phyloP scores from a whole-genome alignment of 1,140 invertebrate genomes.

The Odontomachus brunneus region DNA sequence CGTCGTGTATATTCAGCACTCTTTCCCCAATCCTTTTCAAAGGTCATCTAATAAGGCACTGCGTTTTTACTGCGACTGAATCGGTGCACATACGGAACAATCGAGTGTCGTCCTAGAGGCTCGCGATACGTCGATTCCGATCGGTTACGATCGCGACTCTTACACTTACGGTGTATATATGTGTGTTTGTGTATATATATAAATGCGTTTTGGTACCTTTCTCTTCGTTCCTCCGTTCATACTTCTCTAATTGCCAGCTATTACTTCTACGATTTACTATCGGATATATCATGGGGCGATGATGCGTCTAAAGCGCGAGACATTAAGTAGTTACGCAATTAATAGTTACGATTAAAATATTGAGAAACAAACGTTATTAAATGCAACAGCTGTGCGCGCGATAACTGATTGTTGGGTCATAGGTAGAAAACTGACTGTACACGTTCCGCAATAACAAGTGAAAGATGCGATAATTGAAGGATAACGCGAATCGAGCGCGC shows the following conservation, averaged over 20 bases:
- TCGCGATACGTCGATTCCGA: conserved; percentile 61
- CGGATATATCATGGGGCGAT: conserved; percentile 40
- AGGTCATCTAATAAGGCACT: conserved; percentile 80
- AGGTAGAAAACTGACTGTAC: conserved; percentile 12
- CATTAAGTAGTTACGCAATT: conserved; percentile 62
- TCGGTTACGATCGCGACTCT: conserved; percentile 41
- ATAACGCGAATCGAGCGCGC: not conserved
- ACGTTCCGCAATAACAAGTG: not conserved
- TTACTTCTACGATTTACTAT: conserved; percentile 27
- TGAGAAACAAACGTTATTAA: conserved; percentile 74
- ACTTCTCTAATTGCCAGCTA: conserved; percentile 52
- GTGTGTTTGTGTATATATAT: conserved; percentile 38
- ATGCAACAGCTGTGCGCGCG: conserved; percentile 62
- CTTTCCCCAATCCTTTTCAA: conserved; percentile 65
- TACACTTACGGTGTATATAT: conserved; percentile 52
- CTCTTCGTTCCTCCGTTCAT: conserved; percentile 28
- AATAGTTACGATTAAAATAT: conserved; percentile 69
- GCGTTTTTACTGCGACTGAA: conserved; percentile 71
- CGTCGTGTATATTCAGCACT: conserved; percentile 70
- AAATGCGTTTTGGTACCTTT: conserved; percentile 73
- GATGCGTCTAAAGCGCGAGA: conserved; percentile 27
- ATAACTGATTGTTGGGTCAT: conserved; percentile 22
- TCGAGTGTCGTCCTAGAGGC: conserved; percentile 50
- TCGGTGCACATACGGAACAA: conserved; percentile 63
- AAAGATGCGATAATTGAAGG: conserved; percentile 5